These are phyloP conservation scores for Lasioglossum zephyrum DNA, from an alignment of 2,888 invertebrate species.

Conservation along the genomic window DNA sequence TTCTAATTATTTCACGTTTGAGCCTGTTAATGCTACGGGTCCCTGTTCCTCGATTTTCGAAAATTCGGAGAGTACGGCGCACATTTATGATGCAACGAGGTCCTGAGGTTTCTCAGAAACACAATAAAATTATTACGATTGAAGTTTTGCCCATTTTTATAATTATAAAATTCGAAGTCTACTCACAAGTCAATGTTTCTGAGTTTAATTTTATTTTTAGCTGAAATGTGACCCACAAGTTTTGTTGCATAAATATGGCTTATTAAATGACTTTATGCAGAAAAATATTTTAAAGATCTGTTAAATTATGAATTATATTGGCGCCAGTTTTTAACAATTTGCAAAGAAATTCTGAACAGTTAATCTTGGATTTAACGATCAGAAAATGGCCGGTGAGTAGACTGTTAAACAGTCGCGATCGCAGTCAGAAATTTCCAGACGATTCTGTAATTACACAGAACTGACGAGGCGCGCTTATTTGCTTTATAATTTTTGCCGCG, in stretches of 20 bases:
- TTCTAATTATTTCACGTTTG: slow-evolving; percentile 10
- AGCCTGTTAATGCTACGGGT: not conserved
- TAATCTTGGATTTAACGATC: not conserved
- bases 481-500: slow-evolving; percentile 34
- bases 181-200: no score
- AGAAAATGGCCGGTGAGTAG: not conserved
- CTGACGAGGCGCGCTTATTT: slow-evolving; percentile 32
- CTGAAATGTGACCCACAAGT: no score
- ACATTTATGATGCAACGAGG: not conserved
- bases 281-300: not conserved
- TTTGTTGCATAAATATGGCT: no score
- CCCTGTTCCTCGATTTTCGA: not conserved
- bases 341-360: not conserved
- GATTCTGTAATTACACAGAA: not conserved
- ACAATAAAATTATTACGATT: not conserved
- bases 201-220: no score
- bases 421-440: not conserved
- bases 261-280: no score
- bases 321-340: not conserved
- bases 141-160: no score
- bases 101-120: not conserved
- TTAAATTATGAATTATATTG: not conserved
- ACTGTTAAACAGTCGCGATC: slow-evolving; percentile 19
- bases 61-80: not conserved
- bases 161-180: no score